A percentile compares a stretch with the other conserved stretches of the same genome.
phyloP scores from a whole-genome alignment of 2,113 vertebrate genomes.

The Egretta garzetta region DNA sequence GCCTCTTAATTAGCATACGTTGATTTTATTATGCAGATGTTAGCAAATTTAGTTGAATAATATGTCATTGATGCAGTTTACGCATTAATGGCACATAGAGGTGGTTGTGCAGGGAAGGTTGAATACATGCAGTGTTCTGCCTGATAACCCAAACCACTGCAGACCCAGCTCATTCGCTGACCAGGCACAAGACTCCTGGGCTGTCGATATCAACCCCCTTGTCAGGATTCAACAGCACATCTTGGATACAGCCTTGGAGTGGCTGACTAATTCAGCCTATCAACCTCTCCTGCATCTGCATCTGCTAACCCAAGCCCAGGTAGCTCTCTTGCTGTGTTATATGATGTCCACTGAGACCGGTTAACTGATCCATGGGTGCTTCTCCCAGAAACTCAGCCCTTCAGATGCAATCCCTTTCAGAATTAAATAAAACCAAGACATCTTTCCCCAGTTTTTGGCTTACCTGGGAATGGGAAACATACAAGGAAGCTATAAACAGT shows the following conservation, averaged over 20 bases:
- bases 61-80: not conserved
- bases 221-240: not conserved
- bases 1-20: not conserved
- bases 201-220: not conserved
- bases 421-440: not conserved
- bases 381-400: not conserved
- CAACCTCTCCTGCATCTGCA: not conserved
- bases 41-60: not conserved
- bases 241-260: not conserved
- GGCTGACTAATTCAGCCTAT: not conserved
- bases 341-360: not conserved
- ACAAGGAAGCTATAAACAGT: not conserved
- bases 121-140: not conserved
- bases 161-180: not conserved
- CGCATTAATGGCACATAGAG: not conserved
- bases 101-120: not conserved
- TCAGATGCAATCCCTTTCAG: not conserved
- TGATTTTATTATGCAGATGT: not conserved
- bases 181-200: no score
- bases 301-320: not conserved
- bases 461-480: not conserved
- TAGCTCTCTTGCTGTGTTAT: not conserved
- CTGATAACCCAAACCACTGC: not conserved
- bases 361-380: not conserved
- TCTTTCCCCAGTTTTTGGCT: not conserved